Percentiles rank a stretch among this genome's conserved stretches.
These are phyloP conservation scores for Melanotaenia nigrans DNA, from an alignment of 2,797 vertebrate genomes.

Conservation along the genomic window DNA sequence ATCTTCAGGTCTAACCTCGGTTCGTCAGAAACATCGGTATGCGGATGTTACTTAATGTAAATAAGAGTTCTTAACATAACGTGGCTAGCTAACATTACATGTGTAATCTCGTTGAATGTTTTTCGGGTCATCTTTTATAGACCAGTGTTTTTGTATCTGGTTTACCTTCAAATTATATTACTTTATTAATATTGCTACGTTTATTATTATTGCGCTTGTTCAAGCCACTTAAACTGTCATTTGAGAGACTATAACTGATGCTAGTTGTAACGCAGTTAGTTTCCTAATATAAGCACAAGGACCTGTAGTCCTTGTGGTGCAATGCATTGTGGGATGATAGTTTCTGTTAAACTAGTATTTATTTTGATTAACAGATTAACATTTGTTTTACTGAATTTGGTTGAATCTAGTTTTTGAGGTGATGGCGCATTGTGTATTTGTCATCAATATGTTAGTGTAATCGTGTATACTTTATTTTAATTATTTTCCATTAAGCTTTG, in stretches of 20 bases:
- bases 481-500: too few species aligned
- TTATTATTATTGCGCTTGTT: background rate
- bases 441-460: too few species aligned
- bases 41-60: conserved; percentile 1
- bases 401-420: too few species aligned
- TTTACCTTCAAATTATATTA: background rate
- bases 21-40: conserved; percentile 42
- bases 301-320: background rate
- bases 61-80: conserved; percentile 2
- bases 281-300: background rate
- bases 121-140: background rate
- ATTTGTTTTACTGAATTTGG: too few species aligned
- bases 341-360: background rate
- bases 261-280: background rate
- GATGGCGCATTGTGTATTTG: too few species aligned
- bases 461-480: too few species aligned
- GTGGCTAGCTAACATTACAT: conserved; percentile 16
- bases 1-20: background rate
- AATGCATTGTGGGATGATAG: background rate
- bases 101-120: background rate
- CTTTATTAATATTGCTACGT: too few species aligned
- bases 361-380: background rate
- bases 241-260: background rate
- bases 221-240: background rate
- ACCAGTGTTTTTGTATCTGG: background rate